Evolutionary conservation across 2,113 vertebrate genomes (phyloP), one percentile per base, ranked within the genome.

Genomic region (Struthidea cinerea): DNA sequence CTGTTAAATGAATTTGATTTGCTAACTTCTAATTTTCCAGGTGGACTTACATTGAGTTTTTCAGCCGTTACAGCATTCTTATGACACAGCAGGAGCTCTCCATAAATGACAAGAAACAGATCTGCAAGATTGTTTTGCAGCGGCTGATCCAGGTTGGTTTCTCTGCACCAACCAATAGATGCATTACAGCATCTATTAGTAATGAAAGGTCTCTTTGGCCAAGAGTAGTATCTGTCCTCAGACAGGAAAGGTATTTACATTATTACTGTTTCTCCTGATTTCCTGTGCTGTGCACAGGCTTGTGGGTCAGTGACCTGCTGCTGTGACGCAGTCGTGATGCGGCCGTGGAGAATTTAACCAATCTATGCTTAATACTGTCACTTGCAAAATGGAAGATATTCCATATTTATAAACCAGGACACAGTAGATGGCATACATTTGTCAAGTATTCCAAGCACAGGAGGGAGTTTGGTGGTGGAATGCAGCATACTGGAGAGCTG

Each of bases 1-100:
- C 55, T 44, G 20, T 52, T 76, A 41, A 37, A 71, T 47, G 1
- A 60, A 60, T 35, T 41, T 9, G 24, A 64, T 75, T 68, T 65
- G 18, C 30, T 65, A 26, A 41, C 35, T 95, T 94, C 89, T 94
- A 1, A 52, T 94, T 94, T 97, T 93, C 11, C 95, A 99, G 99
- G 86, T 99, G 99, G 99, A 99, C 99, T 3, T 99, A 99, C 79
- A 98, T 98, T 20, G 99, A 99, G 98, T 99, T 99, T 97, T 99
- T 99, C 96, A 99, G 99, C 79, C 98, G 99, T 49, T 99, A 99
- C 68, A 98, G 99, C 90, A 98, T 99, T 88, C 98, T 99, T n/a
- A 99, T 99, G 99, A 98, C 97, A 22, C 98, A 99, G 65, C 96
- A 98, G 64, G 99, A 99, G 37, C 97, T 98, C 11, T 97, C 96